Base-by-base conservation (phyloP, 2,113 vertebrate species). In the Siphamia tubifer region DNA sequence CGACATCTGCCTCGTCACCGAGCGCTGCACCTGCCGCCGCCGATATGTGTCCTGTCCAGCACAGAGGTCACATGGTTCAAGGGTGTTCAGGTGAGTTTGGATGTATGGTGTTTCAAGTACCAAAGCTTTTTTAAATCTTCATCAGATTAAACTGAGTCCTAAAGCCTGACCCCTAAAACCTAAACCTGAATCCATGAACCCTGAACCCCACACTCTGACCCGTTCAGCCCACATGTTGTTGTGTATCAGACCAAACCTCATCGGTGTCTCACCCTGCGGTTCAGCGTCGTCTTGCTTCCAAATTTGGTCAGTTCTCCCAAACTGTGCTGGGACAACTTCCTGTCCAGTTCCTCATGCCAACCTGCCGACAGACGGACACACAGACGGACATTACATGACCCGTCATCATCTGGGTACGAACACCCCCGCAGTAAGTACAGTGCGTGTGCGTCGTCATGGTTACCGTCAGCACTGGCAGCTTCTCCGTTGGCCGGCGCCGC, bases 1-100 rank as follows among this genome's bases (percentile, higher is more conserved):
- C 17, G 96, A 97, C 96, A 98, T 98, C 80, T 99, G 98, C 12
- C 97, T 94, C 0, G 96, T 98, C 53, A 98, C 93, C 0, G 95
- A 94, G 21, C 97, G 93, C 68, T 98, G 96, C 81, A 96, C 95
- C 85, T 98, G 96, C 0, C 97, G 87, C 0, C 97, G 92, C 44
- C 97, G 92, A 72, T 96, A 97, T 1, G 97, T 99, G 63, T 99
- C 98, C 98, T 99, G 73, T 17, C 70, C 0, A 11, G 12, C 3
- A 6, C 11, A 45, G 38, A 11, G 38, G 58, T 64, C 57, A 55
- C 38, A 49, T 39, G 53, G 56, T 6, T 47, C 25, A 4, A 16
- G 3, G 13, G n/a, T 21, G 12, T 1, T 7, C n/a, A n/a, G n/a
- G n/a, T n/a, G n/a, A n/a, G n/a, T n/a, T n/a, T n/a, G n/a, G n/a